These are phyloP conservation scores for Liparis tanakae DNA, from an alignment of 2,797 vertebrate genomes.

Conservation along the genomic window DNA sequence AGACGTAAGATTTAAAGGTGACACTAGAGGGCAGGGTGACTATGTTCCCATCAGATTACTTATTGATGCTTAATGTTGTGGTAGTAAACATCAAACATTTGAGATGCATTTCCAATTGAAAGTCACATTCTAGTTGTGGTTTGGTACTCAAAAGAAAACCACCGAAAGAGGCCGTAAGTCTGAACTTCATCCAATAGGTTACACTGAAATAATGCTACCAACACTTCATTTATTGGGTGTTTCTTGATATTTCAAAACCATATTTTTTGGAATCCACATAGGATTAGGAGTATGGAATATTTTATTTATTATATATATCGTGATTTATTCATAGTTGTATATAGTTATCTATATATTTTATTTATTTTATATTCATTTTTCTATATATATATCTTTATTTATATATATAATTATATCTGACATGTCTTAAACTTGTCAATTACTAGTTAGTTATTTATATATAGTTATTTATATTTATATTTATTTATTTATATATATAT, in stretches of 20 bases:
- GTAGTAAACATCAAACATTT: background rate
- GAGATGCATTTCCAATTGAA: background rate
- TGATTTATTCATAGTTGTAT: too few relatives aligned
- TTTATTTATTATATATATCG: too few relatives aligned
- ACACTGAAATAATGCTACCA: background rate
- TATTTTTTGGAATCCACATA: background rate
- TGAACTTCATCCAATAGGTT: background rate
- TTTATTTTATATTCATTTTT: too few relatives aligned
- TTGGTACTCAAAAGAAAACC: background rate
- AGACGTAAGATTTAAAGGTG: background rate
- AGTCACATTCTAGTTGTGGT: background rate
- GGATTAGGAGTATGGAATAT: background rate
- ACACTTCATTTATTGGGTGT: background rate
- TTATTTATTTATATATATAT: too few relatives aligned
- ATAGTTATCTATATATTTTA: too few relatives aligned
- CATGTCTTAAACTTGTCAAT: too few relatives aligned
- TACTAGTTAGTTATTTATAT: too few relatives aligned
- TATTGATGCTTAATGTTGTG: background rate
- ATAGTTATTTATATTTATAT: too few relatives aligned
- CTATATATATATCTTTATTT: too few relatives aligned
- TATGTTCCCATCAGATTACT: background rate
- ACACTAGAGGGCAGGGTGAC: conserved; percentile 64
- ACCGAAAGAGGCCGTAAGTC: background rate
- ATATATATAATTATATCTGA: too few relatives aligned
- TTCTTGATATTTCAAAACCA: background rate